phyloP scores from a whole-genome alignment of 2,888 invertebrate species.

The Pammene aurita region DNA sequence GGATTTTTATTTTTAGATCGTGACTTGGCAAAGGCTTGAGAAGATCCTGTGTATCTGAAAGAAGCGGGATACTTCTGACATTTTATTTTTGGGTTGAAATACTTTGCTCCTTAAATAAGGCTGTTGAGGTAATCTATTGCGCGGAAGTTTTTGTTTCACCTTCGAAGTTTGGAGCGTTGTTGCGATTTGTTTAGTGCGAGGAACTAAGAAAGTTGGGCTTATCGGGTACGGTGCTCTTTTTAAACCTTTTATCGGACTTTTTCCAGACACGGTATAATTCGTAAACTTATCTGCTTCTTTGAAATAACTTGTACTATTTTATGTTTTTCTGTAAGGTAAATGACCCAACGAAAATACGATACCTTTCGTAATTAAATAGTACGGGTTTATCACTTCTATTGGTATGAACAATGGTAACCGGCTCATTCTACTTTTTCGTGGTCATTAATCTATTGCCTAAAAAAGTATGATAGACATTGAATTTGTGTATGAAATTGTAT shows the following conservation, averaged over 20 bases:
- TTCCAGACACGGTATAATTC: background rate
- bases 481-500: too few relatives aligned
- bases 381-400: too few relatives aligned
- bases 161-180: conserved; percentile 22
- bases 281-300: background rate
- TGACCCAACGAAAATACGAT: too few relatives aligned
- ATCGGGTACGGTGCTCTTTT: conserved; percentile 18
- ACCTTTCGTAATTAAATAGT: too few relatives aligned
- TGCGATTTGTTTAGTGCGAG: conserved; percentile 32
- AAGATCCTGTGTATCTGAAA: background rate
- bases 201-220: conserved; percentile 18
- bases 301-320: too few relatives aligned
- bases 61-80: too few relatives aligned
- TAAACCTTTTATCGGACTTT: conserved; percentile 9
- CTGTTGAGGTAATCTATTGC: conserved; percentile 23
- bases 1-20: conserved; percentile 36
- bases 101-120: conserved; percentile 24
- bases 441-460: too few relatives aligned
- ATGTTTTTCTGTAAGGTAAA: too few relatives aligned
- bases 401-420: too few relatives aligned
- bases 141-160: conserved; percentile 26
- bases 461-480: too few relatives aligned
- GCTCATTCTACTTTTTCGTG: too few relatives aligned
- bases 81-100: conserved; percentile 1
- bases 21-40: background rate